These are phyloP conservation scores for Rostratula benghalensis DNA, from an alignment of 2,113 vertebrate species.

Conservation along the genomic window DNA sequence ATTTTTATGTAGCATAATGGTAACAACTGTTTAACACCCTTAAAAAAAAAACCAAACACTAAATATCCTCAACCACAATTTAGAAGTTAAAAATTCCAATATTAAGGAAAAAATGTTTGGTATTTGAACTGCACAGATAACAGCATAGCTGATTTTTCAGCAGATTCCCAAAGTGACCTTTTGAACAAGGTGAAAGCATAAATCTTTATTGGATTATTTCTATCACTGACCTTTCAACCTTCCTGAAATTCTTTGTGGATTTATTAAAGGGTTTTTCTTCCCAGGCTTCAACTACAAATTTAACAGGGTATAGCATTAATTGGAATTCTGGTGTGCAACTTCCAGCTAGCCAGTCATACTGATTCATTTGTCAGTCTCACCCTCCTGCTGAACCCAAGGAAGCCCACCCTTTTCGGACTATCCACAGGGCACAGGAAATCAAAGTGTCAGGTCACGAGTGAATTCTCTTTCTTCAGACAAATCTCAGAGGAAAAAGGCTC, in stretches of 20 bases:
- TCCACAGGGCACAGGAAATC: not conserved
- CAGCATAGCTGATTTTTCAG: not conserved
- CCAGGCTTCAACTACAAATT: not conserved
- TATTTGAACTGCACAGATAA: not conserved
- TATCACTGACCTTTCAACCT: not conserved
- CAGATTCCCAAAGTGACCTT: not conserved
- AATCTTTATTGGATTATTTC: not conserved
- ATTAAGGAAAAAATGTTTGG: not conserved
- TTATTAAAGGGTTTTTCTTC: not conserved
- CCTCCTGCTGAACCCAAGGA: not conserved
- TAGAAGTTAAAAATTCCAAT: not conserved
- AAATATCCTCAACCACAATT: not conserved
- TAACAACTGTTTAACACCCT: not conserved
- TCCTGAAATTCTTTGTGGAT: not conserved
- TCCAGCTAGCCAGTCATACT: fast-evolving
- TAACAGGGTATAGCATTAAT: not conserved
- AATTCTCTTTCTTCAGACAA: not conserved
- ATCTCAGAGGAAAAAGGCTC: not conserved
- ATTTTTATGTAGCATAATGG: not conserved
- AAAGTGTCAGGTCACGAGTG: not conserved
- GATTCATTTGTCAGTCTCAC: fast-evolving
- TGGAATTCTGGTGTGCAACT: not conserved
- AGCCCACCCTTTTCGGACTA: not conserved
- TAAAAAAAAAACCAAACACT: not conserved
- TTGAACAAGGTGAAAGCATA: not conserved